Evolutionary conservation across 2,113 vertebrate genomes (phyloP), one percentile per base, ranked within the genome.

Genomic region (Monopterus albus): DNA sequence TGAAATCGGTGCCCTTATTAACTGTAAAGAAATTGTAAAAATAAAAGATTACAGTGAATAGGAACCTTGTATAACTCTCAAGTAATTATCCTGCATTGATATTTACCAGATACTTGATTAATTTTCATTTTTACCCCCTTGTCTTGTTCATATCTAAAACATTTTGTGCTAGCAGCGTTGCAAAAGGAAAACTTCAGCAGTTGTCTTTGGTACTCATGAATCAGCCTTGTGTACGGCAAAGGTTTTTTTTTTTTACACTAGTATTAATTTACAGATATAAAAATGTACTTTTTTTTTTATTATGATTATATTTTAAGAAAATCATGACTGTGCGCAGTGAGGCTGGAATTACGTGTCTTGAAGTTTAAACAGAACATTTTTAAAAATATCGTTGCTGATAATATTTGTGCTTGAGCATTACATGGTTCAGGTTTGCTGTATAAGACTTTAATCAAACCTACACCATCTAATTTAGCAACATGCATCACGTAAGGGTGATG

Each of bases 21-120:
- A 73, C 21, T 84, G 64, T 84, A 72, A 81, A 73, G 31, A 71
- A 63, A 36, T 36, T 9, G 18, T 10, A 47, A n/a, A 75, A 55
- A 28, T 3, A 38, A 35, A 62, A 65, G 18, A 56, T 23, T n/a
- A 53, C 31, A 50, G 68, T 31, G 23, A 60, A 42, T 31, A 77
- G 47, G 62, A 45, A 64, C 59, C 2, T 36, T 45, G 33, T 58
- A 5, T 56, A 40, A 59, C 6, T 50, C 35, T 61, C 45, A 75
- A 74, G 17, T 40, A 58, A 43, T 52, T 47, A 56, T 46, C n/a
- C 20, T 55, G 7, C 3, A 7, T 25, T 8, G 29, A 21, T 67
- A 68, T 71, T 56, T 46, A 57, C 57, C 53, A 42, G 70, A 61
- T 68, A n/a, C 71, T 68, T 52, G 1, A 57, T 63, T 72, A n/a